These are phyloP conservation scores for Osmerus eperlanus DNA, from an alignment of 2,113 vertebrate genomes.

Conservation along the genomic window DNA sequence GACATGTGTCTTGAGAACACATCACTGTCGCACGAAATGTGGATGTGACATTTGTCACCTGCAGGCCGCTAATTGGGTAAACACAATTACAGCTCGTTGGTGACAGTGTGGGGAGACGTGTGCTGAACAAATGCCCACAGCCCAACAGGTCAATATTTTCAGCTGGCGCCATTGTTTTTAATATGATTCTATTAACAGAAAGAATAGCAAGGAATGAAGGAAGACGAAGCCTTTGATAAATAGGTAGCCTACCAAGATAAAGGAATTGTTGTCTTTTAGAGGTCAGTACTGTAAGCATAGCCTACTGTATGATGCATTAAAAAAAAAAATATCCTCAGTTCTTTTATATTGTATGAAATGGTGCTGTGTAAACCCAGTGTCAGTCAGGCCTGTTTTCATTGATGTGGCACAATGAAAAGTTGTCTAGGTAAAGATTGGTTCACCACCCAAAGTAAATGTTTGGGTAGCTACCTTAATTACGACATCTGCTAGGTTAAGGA, in stretches of 20 bases:
- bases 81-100: conserved; percentile 30
- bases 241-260: too few relatives aligned
- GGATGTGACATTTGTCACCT: conserved; percentile 20
- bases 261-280: too few relatives aligned
- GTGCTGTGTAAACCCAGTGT: too few relatives aligned
- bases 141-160: background rate
- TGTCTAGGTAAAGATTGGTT: conserved; percentile 39
- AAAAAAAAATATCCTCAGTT: too few relatives aligned
- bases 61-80: conserved; percentile 33
- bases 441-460: conserved; percentile 62
- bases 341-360: too few relatives aligned
- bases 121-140: background rate
- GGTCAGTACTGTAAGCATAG: too few relatives aligned
- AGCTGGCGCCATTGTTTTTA: background rate
- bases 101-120: conserved; percentile 22
- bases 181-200: too few relatives aligned
- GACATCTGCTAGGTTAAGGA: conserved; percentile 41
- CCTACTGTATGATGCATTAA: too few relatives aligned
- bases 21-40: conserved; percentile 14
- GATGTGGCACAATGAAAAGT: conserved; percentile 1
- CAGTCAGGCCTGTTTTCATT: background rate
- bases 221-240: too few relatives aligned
- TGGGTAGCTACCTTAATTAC: conserved; percentile 46
- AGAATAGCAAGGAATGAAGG: too few relatives aligned
- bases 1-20: background rate